Conservation (phyloP, 2,797 vertebrate genomes). For the Silurus aristotelis region DNA sequence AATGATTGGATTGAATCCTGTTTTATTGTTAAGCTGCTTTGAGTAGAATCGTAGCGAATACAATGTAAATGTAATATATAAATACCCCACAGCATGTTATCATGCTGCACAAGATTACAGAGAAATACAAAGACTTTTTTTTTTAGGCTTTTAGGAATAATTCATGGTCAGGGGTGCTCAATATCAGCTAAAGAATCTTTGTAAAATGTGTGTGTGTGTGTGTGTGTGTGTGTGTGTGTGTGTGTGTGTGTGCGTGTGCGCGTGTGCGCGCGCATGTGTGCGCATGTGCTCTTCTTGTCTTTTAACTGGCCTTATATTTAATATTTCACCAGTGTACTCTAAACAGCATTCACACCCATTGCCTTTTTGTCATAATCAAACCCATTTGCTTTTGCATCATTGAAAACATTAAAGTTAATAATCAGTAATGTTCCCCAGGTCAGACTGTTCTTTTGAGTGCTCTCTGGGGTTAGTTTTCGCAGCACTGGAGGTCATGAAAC, state of each 20-base stretch:
- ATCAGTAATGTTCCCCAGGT: not conserved
- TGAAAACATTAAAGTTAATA: not conserved
- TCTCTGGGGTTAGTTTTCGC: not conserved
- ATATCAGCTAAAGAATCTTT: not conserved
- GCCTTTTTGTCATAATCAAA: not conserved
- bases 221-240: not conserved
- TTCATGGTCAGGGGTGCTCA: not conserved
- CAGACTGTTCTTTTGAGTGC: constrained; percentile 1
- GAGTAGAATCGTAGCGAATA: not conserved
- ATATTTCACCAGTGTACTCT: not conserved
- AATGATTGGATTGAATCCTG: not conserved
- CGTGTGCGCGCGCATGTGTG: no score
- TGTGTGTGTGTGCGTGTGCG: no score
- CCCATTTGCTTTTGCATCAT: not conserved
- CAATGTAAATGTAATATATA: not conserved
- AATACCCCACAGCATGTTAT: not conserved
- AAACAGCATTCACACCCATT: not conserved
- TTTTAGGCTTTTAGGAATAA: not conserved
- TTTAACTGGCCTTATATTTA: not conserved
- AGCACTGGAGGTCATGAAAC: not conserved
- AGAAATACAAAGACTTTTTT: not conserved
- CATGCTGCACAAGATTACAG: not conserved
- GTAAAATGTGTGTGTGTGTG: not conserved
- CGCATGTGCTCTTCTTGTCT: not conserved
- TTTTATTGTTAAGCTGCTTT: not conserved